phyloP scores from a whole-genome alignment of 2,113 vertebrate species.

The Maccullochella peelii region DNA sequence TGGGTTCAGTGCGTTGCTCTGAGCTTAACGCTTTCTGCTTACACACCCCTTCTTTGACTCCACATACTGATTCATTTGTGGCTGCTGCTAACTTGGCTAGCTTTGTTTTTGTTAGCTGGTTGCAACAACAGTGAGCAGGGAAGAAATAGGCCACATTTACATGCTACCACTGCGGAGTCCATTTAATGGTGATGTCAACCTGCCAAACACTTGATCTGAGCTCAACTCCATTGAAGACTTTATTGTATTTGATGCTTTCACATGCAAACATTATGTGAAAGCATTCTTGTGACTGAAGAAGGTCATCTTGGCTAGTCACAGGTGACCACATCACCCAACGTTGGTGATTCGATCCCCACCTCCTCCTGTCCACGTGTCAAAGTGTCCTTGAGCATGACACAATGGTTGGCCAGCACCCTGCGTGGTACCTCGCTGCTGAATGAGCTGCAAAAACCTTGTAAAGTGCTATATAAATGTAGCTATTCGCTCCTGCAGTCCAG shows the following conservation, averaged over 20 bases:
- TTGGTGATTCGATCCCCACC: not conserved
- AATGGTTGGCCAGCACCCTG: no score
- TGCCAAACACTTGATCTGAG: not conserved
- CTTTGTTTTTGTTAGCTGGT: slow-evolving; percentile 17
- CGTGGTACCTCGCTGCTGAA: no score
- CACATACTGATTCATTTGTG: not conserved
- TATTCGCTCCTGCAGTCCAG: not conserved
- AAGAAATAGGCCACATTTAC: not conserved
- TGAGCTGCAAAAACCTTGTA: no score
- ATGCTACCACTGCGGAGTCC: not conserved
- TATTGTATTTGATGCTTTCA: not conserved
- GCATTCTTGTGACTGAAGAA: not conserved
- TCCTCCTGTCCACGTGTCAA: no score
- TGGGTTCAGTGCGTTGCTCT: slow-evolving; percentile 26
- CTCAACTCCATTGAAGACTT: not conserved
- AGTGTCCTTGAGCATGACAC: no score
- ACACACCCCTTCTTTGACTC: not conserved
- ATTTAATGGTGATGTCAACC: not conserved
- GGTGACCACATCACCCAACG: not conserved
- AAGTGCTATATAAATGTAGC: not conserved
- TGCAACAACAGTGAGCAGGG: not conserved
- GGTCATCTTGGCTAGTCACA: not conserved
- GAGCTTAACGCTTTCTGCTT: slow-evolving; percentile 37
- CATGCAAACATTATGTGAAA: not conserved
- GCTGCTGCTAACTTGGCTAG: slow-evolving; percentile 16